Evolutionary conservation across 2,888 invertebrate species (phyloP).

Genomic region (Thumatha senex): DNA sequence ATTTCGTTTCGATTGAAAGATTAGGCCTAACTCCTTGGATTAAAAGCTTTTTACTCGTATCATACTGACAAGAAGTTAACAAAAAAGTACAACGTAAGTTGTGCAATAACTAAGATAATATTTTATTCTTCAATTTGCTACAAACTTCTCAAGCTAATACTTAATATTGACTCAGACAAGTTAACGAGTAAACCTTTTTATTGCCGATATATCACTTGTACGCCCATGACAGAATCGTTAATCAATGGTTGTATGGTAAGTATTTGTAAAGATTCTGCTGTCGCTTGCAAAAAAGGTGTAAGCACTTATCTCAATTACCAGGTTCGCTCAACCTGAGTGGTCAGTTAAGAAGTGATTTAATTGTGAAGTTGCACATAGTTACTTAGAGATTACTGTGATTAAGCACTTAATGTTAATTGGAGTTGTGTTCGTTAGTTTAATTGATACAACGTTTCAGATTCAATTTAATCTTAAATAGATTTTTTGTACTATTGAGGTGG

Average conservation of each 20-base stretch:
- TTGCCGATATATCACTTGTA: slow-evolving; percentile 29
- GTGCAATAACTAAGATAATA: not conserved
- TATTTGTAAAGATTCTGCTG: not conserved
- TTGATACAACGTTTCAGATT: too few relatives aligned
- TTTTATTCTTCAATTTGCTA: not conserved
- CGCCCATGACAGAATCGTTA: slow-evolving; percentile 30
- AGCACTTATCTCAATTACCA: slow-evolving; percentile 7
- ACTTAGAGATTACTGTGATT: not conserved
- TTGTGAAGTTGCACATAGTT: not conserved
- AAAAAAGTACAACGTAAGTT: not conserved
- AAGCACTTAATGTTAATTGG: not conserved
- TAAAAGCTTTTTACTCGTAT: too few relatives aligned
- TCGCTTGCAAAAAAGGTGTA: not conserved
- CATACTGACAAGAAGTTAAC: not conserved
- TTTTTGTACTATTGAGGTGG: too few relatives aligned
- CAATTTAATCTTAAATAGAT: too few relatives aligned
- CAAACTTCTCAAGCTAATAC: slow-evolving; percentile 13
- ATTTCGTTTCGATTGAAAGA: too few relatives aligned
- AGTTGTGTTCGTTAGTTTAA: too few relatives aligned
- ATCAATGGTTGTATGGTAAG: slow-evolving; percentile 20
- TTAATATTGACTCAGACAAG: slow-evolving; percentile 13
- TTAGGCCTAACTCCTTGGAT: too few relatives aligned
- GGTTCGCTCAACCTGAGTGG: slow-evolving; percentile 1
- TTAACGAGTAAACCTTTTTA: slow-evolving; percentile 14
- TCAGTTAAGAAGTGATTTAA: not conserved